These are phyloP conservation scores for Siniperca undulata DNA, from an alignment of 2,797 vertebrate genomes.

Conservation along the genomic window DNA sequence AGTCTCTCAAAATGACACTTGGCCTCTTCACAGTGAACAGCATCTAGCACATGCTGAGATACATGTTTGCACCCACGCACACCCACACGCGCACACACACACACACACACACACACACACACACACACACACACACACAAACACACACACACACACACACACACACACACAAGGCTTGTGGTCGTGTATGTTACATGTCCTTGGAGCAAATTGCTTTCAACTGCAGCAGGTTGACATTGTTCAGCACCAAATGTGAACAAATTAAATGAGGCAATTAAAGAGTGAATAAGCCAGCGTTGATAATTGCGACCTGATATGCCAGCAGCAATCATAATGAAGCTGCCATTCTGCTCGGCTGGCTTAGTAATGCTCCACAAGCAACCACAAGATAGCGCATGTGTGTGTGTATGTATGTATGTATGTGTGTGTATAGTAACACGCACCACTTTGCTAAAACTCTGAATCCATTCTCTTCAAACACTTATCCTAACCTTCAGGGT, in stretches of 20 bases:
- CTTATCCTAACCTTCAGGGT: conserved; percentile 54
- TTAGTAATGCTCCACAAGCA: conserved; percentile 71
- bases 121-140: conserved; percentile 10
- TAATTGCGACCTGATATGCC: conserved; percentile 86
- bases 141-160: conserved; percentile 11
- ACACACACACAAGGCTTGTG: conserved; percentile 32
- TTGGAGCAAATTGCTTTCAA: conserved; percentile 85
- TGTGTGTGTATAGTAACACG: conserved; percentile 8
- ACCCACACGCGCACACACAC: neutral
- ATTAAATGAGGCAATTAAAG: conserved; percentile 91
- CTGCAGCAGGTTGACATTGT: conserved; percentile 86
- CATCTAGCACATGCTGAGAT: neutral
- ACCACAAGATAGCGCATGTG: conserved; percentile 42
- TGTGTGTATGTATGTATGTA: neutral
- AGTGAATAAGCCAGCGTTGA: conserved; percentile 86
- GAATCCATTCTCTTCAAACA: conserved; percentile 53
- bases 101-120: conserved; percentile 7
- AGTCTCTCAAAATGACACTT: neutral
- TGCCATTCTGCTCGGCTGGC: conserved; percentile 77
- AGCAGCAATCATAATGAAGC: conserved; percentile 85
- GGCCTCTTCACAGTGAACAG: conserved; percentile 8
- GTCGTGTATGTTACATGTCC: conserved; percentile 75
- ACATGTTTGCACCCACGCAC: conserved; percentile 16
- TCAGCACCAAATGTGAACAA: conserved; percentile 87
- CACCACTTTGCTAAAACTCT: conserved; percentile 35